Conservation (phyloP, 1,140 invertebrate species). For the Argopecten irradians region DNA sequence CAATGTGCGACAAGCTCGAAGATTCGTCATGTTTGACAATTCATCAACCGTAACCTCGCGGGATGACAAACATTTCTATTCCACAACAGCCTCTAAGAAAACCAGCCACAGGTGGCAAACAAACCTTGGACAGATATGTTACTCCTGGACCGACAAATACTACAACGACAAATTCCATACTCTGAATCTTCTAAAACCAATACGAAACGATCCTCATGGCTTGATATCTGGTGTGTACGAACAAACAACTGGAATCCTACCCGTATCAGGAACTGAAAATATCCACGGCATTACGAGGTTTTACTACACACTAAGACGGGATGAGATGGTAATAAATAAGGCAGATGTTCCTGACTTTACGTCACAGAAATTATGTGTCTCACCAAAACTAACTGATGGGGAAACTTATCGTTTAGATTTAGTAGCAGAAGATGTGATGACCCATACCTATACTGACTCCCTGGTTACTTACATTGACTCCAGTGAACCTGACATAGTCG, state of each 20-base stretch:
- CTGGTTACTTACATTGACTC: slow-evolving; percentile 53
- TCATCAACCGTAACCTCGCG: slow-evolving; percentile 33
- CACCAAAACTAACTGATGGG: slow-evolving; percentile 47
- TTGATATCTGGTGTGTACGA: slow-evolving; percentile 43
- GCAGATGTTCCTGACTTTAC: slow-evolving; percentile 43
- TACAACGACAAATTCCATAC: slow-evolving; percentile 39
- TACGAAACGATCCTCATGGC: slow-evolving; percentile 25
- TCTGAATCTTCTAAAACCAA: slow-evolving; percentile 45
- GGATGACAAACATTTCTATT: background rate
- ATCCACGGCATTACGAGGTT: slow-evolving; percentile 45
- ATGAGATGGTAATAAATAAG: background rate
- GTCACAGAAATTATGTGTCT: slow-evolving; percentile 39
- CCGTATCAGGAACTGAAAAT: slow-evolving; percentile 42
- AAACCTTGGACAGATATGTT: slow-evolving; percentile 36
- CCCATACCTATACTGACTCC: slow-evolving; percentile 49
- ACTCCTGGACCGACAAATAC: slow-evolving; percentile 47
- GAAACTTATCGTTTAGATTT: slow-evolving; percentile 53
- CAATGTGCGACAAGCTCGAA: slow-evolving; percentile 40
- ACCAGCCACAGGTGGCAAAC: slow-evolving; percentile 50
- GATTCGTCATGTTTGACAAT: slow-evolving; percentile 55
- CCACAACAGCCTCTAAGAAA: slow-evolving; percentile 25
- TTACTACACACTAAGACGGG: slow-evolving; percentile 3
- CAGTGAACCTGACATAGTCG: slow-evolving; percentile 49
- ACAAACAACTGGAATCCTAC: slow-evolving; percentile 39
- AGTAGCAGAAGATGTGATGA: slow-evolving; percentile 53